Evolutionary conservation across 2,797 vertebrate species (phyloP).

Genomic region (Sebastiscus tertius): DNA sequence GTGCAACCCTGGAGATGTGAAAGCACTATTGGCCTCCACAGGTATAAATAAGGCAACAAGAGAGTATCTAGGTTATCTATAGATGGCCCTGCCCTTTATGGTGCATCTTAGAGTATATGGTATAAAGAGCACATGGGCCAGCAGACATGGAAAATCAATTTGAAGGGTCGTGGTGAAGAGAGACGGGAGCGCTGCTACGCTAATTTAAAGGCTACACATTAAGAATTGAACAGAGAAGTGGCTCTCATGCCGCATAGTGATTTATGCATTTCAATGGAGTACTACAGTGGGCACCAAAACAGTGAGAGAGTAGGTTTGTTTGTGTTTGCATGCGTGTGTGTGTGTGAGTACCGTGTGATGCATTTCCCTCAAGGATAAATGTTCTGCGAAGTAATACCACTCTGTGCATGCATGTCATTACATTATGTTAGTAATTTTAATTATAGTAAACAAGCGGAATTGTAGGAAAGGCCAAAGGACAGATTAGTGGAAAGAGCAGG

Average conservation of each 20-base stretch:
- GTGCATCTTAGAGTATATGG: conserved; percentile 30
- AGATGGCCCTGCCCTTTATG: background rate
- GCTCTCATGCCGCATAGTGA: conserved; percentile 36
- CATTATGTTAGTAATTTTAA: conserved; percentile 50
- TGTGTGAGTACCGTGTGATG: conserved; percentile 4
- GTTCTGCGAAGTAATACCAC: conserved; percentile 28
- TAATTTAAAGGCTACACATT: conserved; percentile 65
- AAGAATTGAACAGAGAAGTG: conserved; percentile 66
- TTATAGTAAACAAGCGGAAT: conserved; percentile 34
- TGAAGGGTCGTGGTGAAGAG: conserved; percentile 29
- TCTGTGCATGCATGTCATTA: conserved; percentile 37
- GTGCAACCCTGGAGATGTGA: background rate
- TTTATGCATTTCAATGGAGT: conserved; percentile 42
- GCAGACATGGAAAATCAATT: conserved; percentile 72
- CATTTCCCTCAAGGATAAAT: conserved; percentile 32
- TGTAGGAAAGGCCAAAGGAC: background rate
- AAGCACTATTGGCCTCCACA: background rate
- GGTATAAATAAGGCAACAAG: conserved; percentile 43
- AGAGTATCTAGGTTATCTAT: conserved; percentile 33
- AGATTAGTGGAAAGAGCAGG: conserved; percentile 20
- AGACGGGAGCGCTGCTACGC: conserved; percentile 26
- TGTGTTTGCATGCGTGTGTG: background rate
- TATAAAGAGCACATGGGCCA: conserved; percentile 40
- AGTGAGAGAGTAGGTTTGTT: conserved; percentile 4
- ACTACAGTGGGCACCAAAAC: conserved; percentile 5